Conservation (phyloP, 2,888 invertebrate species). For the Papilio elwesi region DNA sequence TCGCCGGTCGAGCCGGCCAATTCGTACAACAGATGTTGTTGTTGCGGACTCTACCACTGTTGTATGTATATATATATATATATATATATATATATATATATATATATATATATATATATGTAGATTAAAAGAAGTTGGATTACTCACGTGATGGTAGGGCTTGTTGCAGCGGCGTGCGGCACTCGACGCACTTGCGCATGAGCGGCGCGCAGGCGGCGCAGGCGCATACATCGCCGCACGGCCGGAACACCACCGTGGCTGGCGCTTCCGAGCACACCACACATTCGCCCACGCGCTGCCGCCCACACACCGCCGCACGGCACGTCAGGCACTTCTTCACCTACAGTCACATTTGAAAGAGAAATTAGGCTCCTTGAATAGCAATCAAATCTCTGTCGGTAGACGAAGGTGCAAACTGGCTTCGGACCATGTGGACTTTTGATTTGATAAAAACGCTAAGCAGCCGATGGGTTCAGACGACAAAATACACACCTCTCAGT, state of each 20-base stretch:
- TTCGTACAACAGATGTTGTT: no score
- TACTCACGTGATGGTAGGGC: constrained; percentile 51
- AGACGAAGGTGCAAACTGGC: no score
- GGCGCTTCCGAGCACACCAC: constrained; percentile 97
- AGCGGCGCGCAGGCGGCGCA: constrained; percentile 93
- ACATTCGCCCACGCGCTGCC: constrained; percentile 96
- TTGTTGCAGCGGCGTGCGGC: constrained; percentile 90
- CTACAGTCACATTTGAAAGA: constrained; percentile 48
- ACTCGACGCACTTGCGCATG: constrained; percentile 99
- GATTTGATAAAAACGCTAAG: no score
- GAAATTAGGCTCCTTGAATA: not conserved
- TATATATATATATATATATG: no score
- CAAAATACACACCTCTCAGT: no score
- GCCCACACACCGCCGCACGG: constrained; percentile 91
- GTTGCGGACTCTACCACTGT: no score
- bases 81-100: no score
- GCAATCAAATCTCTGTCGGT: not conserved
- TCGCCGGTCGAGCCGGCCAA: no score
- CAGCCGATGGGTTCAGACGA: no score
- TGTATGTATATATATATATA: no score
- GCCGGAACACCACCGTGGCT: constrained; percentile 95
- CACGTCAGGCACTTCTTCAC: constrained; percentile 98
- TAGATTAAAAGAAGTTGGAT: not conserved
- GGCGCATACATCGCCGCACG: constrained; percentile 97
- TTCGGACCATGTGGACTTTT: no score